These are phyloP conservation scores for Agrotis exclamationis DNA, from an alignment of 2,888 invertebrate genomes.

Conservation along the genomic window DNA sequence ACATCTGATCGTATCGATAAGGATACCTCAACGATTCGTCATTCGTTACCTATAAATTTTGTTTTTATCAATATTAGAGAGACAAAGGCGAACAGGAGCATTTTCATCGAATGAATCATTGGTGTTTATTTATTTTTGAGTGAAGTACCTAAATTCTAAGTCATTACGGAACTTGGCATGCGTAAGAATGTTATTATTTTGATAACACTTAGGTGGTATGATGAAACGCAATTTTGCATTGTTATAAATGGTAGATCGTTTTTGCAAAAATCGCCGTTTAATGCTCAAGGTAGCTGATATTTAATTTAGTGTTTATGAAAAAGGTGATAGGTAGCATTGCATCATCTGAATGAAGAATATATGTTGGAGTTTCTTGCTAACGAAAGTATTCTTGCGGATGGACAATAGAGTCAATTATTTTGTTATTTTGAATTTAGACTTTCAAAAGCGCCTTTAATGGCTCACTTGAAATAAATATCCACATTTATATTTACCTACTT, in stretches of 20 bases:
- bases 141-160: background rate
- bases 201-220: background rate
- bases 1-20: conserved; percentile 37
- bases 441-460: too few relatives aligned
- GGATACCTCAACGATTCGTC: conserved; percentile 21
- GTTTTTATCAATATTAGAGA: conserved; percentile 27
- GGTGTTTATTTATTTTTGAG: conserved; percentile 38
- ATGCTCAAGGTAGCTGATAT: background rate
- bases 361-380: too few relatives aligned
- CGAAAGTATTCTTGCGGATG: too few relatives aligned
- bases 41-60: background rate
- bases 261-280: background rate
- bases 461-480: too few relatives aligned
- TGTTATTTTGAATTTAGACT: too few relatives aligned
- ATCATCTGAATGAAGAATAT: background rate
- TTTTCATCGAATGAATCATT: conserved; percentile 34
- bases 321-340: background rate
- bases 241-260: background rate
- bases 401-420: too few relatives aligned
- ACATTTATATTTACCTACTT: too few relatives aligned
- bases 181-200: conserved; percentile 26
- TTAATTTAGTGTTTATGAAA: background rate
- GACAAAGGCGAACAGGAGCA: conserved; percentile 33
- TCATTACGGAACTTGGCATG: conserved; percentile 1
- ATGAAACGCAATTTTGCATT: background rate